Evolutionary conservation across 2,113 vertebrate species (phyloP).

Genomic region (Pholis gunnellus): DNA sequence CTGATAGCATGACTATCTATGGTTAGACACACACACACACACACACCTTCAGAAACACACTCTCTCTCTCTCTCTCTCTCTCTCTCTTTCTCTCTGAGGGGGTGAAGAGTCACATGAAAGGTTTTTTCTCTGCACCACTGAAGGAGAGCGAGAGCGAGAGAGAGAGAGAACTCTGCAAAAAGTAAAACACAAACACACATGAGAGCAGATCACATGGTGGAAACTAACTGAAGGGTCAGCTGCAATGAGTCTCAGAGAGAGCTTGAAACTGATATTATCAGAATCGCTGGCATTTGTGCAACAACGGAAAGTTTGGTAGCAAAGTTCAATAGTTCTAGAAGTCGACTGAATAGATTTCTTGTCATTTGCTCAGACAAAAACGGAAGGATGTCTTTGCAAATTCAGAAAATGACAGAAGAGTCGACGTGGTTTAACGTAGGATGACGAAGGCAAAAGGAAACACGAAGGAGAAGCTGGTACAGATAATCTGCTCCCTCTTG

Average conservation of each 20-base stretch:
- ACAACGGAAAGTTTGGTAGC: not conserved
- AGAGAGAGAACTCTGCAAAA: slow-evolving; percentile 29
- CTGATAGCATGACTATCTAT: slow-evolving; percentile 80
- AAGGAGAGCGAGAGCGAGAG: slow-evolving; percentile 16
- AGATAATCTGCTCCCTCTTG: too few relatives aligned
- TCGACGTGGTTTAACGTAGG: not conserved
- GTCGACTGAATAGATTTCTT: not conserved
- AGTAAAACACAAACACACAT: slow-evolving; percentile 32
- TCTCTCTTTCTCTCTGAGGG: not conserved
- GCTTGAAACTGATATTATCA: slow-evolving; percentile 7
- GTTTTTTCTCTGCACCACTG: slow-evolving; percentile 57
- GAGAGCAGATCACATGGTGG: slow-evolving; percentile 60
- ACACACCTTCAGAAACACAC: slow-evolving; percentile 2
- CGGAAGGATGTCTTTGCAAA: not conserved
- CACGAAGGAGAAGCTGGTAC: too few relatives aligned
- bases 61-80: not conserved
- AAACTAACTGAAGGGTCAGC: slow-evolving; percentile 64
- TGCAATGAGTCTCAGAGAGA: slow-evolving; percentile 18
- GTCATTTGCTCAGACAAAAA: not conserved
- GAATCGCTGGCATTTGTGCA: not conserved
- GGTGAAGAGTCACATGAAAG: slow-evolving; percentile 59
- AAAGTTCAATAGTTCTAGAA: not conserved
- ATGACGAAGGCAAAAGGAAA: not conserved
- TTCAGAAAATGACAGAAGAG: not conserved
- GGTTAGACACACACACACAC: slow-evolving; percentile 46